Conservation (phyloP, 2,797 vertebrate species). For the Chelon auratus region DNA sequence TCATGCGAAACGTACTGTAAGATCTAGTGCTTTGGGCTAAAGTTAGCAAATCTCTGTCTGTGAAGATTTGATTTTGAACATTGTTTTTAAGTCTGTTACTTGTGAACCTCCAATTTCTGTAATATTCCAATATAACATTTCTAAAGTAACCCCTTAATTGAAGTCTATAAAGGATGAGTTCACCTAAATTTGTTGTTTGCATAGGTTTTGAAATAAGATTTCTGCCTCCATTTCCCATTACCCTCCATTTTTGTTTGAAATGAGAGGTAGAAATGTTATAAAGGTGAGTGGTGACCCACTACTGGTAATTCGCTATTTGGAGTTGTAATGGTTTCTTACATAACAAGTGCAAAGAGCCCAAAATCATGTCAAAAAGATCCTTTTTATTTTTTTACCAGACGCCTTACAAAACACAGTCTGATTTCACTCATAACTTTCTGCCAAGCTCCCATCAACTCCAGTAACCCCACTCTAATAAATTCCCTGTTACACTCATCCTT, state of each 20-base stretch:
- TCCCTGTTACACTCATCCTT: slow-evolving; percentile 29
- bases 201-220: no score
- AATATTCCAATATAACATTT: no score
- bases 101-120: neutral
- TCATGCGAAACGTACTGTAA: neutral
- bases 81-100: neutral
- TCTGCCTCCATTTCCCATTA: no score
- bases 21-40: neutral
- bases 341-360: neutral
- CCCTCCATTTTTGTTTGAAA: no score
- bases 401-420: neutral
- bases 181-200: neutral
- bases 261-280: no score
- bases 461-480: slow-evolving; percentile 41
- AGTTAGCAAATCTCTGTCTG: neutral
- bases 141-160: no score
- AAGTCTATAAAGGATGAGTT: neutral
- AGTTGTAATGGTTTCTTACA: neutral
- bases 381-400: no score
- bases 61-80: neutral
- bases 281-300: no score
- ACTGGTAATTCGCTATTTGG: neutral
- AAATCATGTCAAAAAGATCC: neutral
- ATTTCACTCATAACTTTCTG: slow-evolving; percentile 2
- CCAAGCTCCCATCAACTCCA: slow-evolving; percentile 21